Evolutionary conservation across 1,140 invertebrate species (phyloP), one percentile per base, ranked within the genome.

Genomic region (Cataglyphis hispanica): DNA sequence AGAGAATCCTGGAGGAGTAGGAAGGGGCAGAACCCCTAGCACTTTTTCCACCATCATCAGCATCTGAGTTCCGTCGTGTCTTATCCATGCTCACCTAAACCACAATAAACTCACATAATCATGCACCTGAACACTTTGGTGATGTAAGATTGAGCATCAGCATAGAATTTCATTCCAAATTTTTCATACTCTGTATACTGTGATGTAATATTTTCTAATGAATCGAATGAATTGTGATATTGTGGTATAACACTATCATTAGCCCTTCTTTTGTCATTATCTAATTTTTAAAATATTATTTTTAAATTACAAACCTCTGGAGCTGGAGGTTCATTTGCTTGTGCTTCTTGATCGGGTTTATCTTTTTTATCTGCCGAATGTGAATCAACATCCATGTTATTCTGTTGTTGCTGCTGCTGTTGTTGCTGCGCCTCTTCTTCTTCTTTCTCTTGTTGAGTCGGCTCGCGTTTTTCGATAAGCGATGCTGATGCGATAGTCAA

Each of bases 401-500:
- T 92, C 40, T 95, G 94, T 95, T 92, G 76, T 67, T 91, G 84
- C 58, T 94, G 93, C 92, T 95, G 88, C 94, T 96, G 87, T 67
- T 95, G 94, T 25, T 93, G 31, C 31, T 31, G 92, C 27, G 95
- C 95, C 43, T 95, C 95, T 69, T 94, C 93, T 60, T 96, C 95
- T 58, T 96, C 95, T 85, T 95, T 96, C 56, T 96, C 96, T 84
- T 94, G 95, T 90, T 97, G 96, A 13, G 96, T 93, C 1, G 95
- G 93, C 90, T 98, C 97, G 87, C 96, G 97, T 95, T 98, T 98
- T 93, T 99, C 98, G 34, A 98, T 96, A 83, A 99, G 94, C 0
- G 97, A 97, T 1, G 99, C 99, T 83, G 97, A 98, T 3, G 97
- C 96, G 4, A 99, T 96, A 6, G 96, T 97, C 90, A 99, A 97